Percentiles rank a stretch among this genome's conserved stretches.
Evolutionary conservation across 2,797 vertebrate species (phyloP).

Genomic region (Gymnothorax reevesii): DNA sequence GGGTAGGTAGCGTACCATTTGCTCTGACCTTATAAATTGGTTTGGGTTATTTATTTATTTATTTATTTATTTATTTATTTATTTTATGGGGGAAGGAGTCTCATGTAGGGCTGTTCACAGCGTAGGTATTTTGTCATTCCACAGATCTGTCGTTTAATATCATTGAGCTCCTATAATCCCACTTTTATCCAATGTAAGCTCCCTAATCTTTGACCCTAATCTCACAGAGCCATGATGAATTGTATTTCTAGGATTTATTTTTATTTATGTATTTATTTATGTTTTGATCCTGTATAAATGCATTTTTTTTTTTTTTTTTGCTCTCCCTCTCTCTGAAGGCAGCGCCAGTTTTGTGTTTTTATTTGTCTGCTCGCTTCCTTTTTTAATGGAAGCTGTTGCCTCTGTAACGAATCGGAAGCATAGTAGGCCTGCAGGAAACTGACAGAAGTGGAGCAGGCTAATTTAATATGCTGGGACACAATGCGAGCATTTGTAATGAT

Average conservation of each 20-base stretch:
- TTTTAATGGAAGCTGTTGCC: slow-evolving; percentile 1
- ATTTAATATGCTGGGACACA: slow-evolving; percentile 49
- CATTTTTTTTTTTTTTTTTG: background rate
- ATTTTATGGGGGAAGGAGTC: background rate
- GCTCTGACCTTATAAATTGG: background rate
- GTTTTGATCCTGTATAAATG: background rate
- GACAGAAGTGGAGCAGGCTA: slow-evolving; percentile 57
- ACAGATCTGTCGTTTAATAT: slow-evolving; percentile 78
- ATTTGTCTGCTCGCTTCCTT: background rate
- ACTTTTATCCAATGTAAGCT: slow-evolving; percentile 75
- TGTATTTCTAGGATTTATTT: slow-evolving; percentile 23
- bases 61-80: background rate
- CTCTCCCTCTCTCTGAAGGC: slow-evolving; percentile 43
- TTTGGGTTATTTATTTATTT: background rate
- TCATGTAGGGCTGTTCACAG: slow-evolving; percentile 59
- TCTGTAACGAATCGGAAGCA: background rate
- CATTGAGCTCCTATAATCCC: slow-evolving; percentile 75
- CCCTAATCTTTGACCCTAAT: slow-evolving; percentile 82
- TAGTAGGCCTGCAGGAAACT: slow-evolving; percentile 43
- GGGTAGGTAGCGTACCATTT: background rate
- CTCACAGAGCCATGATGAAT: slow-evolving; percentile 45
- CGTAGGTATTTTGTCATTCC: slow-evolving; percentile 67
- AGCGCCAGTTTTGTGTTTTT: slow-evolving; percentile 49
- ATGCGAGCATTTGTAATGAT: slow-evolving; percentile 46
- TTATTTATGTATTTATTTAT: background rate